Conservation (phyloP, 2,113 vertebrate species). For the Nothoprocta pentlandii region DNA sequence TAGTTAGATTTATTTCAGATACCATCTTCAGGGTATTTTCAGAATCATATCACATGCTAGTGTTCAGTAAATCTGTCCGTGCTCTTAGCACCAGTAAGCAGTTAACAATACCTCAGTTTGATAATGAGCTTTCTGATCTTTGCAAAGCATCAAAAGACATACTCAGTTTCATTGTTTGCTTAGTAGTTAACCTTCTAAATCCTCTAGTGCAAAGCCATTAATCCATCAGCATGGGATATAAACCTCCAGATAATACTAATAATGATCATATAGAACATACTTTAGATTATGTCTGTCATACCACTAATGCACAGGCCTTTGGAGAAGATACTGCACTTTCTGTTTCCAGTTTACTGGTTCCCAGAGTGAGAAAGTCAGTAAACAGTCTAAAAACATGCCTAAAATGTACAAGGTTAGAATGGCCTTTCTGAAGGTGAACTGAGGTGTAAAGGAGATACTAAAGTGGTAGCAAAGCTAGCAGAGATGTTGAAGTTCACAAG, state of each 20-base stretch:
- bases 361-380: not conserved
- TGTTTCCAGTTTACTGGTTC: not conserved
- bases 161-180: not conserved
- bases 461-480: not conserved
- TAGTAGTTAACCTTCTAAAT: slow-evolving; percentile 27
- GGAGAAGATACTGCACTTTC: not conserved
- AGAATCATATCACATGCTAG: not conserved
- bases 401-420: not conserved
- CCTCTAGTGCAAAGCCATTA: not conserved
- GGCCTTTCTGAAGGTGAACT: not conserved
- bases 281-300: not conserved
- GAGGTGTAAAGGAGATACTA: not conserved
- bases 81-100: not conserved
- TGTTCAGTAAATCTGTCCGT: not conserved
- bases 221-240: not conserved
- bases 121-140: not conserved
- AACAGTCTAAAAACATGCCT: not conserved
- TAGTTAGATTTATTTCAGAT: slow-evolving; percentile 9
- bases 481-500: not conserved
- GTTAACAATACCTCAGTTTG: not conserved
- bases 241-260: not conserved
- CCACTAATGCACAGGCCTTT: not conserved
- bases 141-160: not conserved
- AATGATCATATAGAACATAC: not conserved
- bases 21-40: not conserved